Conservation (phyloP, 2,113 vertebrate species). For the Crypturellus undulatus region DNA sequence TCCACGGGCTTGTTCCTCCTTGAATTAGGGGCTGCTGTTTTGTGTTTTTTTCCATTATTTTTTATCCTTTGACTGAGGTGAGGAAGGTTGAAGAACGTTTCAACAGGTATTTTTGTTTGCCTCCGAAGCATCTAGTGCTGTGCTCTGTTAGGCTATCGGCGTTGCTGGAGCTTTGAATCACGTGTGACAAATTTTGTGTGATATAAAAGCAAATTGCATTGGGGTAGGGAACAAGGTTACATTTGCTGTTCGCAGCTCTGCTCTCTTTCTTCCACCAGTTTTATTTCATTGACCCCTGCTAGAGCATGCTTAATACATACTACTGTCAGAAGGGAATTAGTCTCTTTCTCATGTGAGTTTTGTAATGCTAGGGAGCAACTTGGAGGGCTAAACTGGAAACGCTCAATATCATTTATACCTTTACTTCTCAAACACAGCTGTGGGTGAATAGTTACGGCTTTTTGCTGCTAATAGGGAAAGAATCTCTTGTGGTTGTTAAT, state of each 20-base stretch:
- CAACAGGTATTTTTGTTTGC: not conserved
- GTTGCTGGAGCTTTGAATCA: not conserved
- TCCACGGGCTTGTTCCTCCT: not conserved
- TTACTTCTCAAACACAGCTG: conserved; percentile 29
- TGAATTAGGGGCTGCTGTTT: not conserved
- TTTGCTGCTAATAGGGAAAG: conserved; percentile 51
- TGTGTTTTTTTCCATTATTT: not conserved
- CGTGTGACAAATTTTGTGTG: not conserved
- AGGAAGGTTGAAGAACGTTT: not conserved
- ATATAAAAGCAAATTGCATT: not conserved
- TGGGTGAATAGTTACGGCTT: not conserved
- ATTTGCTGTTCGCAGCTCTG: not conserved
- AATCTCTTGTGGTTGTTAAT: conserved; percentile 41
- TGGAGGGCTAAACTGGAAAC: not conserved
- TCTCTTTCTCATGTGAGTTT: not conserved
- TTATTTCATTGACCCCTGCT: not conserved
- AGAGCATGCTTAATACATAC: not conserved
- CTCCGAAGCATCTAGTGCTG: not conserved
- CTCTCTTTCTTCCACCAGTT: not conserved
- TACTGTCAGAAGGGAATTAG: not conserved
- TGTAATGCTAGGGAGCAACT: not conserved
- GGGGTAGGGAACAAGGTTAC: not conserved
- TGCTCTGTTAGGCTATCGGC: not conserved
- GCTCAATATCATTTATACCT: not conserved
- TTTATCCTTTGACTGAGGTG: no score